Conservation (phyloP, 1,140 invertebrate genomes). For the Drosophila lacteicornis region DNA sequence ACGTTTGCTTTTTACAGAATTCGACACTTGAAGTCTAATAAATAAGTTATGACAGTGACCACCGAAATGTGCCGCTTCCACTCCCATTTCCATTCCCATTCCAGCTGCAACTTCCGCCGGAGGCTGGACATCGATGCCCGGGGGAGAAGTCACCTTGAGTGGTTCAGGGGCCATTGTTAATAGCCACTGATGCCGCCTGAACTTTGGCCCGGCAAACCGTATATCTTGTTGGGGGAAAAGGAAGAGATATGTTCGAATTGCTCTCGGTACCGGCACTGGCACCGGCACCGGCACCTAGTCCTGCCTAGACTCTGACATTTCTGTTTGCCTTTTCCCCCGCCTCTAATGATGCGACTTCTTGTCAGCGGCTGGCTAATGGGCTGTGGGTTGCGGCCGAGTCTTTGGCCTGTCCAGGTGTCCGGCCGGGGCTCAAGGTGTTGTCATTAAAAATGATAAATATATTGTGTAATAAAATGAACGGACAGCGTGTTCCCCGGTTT, state of each 20-base stretch:
- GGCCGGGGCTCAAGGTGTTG: conserved; percentile 53
- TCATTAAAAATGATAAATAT: conserved; percentile 74
- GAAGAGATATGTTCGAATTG: conserved; percentile 17
- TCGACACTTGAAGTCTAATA: conserved; percentile 73
- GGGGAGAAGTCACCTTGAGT: conserved; percentile 6
- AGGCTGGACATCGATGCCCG: neutral
- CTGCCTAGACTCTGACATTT: conserved; percentile 7
- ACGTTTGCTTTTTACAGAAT: conserved; percentile 60
- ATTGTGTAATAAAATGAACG: conserved; percentile 51
- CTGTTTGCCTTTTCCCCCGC: conserved; percentile 2
- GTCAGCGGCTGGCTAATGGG: conserved; percentile 10
- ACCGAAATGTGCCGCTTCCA: conserved; percentile 39
- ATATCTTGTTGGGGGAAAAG: conserved; percentile 11
- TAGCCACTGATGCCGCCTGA: conserved; percentile 31
- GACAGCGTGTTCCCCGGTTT: conserved; percentile 10
- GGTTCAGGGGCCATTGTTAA: conserved; percentile 33
- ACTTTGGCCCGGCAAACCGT: conserved; percentile 1
- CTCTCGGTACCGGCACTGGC: neutral
- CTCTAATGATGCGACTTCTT: conserved; percentile 55
- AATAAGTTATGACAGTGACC: conserved; percentile 67
- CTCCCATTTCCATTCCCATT: neutral
- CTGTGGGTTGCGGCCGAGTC: neutral
- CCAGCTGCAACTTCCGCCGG: conserved; percentile 4
- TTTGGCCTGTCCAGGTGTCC: conserved; percentile 5
- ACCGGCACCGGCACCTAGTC: conserved; percentile 5